These are phyloP conservation scores for Zoanthus sociatus DNA, from an alignment of 92 coral and sea anemone genomes.

Conservation along the genomic window DNA sequence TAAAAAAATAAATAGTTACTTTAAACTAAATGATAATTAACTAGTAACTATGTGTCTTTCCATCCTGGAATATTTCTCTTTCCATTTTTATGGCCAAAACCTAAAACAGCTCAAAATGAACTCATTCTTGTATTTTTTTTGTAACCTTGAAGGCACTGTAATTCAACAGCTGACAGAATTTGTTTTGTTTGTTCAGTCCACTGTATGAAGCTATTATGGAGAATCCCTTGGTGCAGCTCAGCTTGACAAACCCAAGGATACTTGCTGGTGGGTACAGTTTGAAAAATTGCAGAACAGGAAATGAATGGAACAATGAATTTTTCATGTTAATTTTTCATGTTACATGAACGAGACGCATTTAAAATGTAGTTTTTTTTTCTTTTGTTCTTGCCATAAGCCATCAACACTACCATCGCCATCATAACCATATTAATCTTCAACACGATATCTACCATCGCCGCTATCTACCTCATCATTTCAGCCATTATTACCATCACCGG, in stretches of 20 bases:
- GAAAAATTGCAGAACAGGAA: neutral
- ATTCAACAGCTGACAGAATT: neutral
- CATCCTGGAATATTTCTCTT: no score
- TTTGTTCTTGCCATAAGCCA: neutral
- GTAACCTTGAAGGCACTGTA: neutral
- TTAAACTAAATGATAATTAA: no score
- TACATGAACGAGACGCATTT: no score
- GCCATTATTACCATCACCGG: neutral
- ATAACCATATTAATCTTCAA: neutral
- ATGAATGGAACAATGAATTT: neutral
- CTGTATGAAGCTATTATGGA: conserved; percentile 97
- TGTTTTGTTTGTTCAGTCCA: conserved; percentile 60
- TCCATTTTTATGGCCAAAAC: no score
- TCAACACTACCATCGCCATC: neutral
- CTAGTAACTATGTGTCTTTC: no score
- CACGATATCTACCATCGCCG: neutral
- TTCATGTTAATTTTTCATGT: neutral
- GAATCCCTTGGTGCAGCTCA: conserved; percentile 92
- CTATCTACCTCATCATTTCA: neutral
- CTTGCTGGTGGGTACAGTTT: conserved; percentile 74
- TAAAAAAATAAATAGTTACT: no score
- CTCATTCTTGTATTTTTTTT: no score
- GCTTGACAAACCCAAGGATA: conserved; percentile 88
- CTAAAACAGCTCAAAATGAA: no score
- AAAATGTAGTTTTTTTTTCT: no score